phyloP scores from a whole-genome alignment of 2,113 vertebrate species.

The Puntigrus tetrazona region DNA sequence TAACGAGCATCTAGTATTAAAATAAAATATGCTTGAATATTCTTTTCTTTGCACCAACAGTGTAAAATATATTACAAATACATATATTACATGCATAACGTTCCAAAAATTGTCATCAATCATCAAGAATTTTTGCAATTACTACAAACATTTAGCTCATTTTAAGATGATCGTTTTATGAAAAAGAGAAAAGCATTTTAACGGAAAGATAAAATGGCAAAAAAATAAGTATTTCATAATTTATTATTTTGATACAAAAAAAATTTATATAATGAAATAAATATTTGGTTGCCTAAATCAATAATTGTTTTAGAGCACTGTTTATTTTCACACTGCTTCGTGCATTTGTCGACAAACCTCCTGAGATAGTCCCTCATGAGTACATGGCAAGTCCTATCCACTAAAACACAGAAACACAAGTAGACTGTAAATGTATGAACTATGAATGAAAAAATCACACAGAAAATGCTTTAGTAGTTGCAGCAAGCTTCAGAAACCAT shows the following conservation, averaged over 20 bases:
- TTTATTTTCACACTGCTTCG: not conserved
- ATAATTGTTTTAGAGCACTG: not conserved
- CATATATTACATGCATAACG: not conserved
- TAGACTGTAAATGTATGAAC: not conserved
- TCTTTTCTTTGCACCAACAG: not conserved
- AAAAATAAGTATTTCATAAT: not conserved
- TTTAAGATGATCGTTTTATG: not conserved
- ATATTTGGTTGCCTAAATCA: not conserved
- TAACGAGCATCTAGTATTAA: not conserved
- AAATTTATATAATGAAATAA: not conserved
- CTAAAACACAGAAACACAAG: slow-evolving; percentile 52
- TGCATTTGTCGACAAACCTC: not conserved
- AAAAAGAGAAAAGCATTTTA: not conserved
- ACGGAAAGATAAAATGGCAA: not conserved
- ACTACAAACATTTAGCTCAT: not conserved
- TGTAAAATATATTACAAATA: not conserved
- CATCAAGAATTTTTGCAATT: not conserved
- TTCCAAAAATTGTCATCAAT: too few species aligned
- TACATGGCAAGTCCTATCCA: slow-evolving; percentile 67
- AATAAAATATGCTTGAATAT: not conserved
- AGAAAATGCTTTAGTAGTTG: not conserved
- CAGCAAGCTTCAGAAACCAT: too few species aligned
- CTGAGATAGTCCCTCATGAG: slow-evolving; percentile 45
- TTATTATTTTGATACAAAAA: not conserved
- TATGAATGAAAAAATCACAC: not conserved